Evolutionary conservation across 2,888 invertebrate genomes (phyloP).

Genomic region (Diadromus collaris): DNA sequence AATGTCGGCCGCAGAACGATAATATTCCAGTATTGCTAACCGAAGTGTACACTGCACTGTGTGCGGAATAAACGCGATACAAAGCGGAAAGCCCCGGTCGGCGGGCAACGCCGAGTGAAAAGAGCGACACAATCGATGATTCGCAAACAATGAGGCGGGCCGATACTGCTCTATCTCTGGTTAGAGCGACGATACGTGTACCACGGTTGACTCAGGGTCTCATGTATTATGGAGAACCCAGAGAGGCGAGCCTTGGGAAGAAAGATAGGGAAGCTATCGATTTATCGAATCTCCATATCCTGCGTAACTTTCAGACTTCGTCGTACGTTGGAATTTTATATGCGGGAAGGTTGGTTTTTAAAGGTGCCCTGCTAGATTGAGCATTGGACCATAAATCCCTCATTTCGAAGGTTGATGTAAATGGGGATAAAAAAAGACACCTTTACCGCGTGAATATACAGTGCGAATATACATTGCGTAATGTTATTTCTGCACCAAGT

Average conservation of each 20-base stretch:
- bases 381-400: not conserved
- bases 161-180: conserved; percentile 66
- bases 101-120: conserved; percentile 2
- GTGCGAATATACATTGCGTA: not conserved
- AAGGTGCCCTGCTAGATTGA: not conserved
- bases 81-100: not conserved
- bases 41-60: conserved; percentile 18
- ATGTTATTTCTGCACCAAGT: not conserved
- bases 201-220: conserved; percentile 13
- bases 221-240: conserved; percentile 68
- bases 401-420: not conserved
- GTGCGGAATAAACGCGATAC: conserved; percentile 21
- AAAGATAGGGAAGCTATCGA: conserved; percentile 1
- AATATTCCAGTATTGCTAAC: conserved; percentile 26
- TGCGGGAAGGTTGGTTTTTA: not conserved
- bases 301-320: not conserved
- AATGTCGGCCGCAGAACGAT: conserved; percentile 16
- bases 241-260: not conserved
- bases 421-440: not conserved
- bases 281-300: conserved; percentile 7
- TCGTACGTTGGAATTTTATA: not conserved
- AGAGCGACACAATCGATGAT: conserved; percentile 65
- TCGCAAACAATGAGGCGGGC: conserved; percentile 69
- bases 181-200: conserved; percentile 26
- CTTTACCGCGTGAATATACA: not conserved